Percentiles rank a stretch among this genome's conserved stretches.
These are phyloP conservation scores for Chironomus tepperi DNA, from an alignment of 1,140 invertebrate genomes.

Conservation along the genomic window DNA sequence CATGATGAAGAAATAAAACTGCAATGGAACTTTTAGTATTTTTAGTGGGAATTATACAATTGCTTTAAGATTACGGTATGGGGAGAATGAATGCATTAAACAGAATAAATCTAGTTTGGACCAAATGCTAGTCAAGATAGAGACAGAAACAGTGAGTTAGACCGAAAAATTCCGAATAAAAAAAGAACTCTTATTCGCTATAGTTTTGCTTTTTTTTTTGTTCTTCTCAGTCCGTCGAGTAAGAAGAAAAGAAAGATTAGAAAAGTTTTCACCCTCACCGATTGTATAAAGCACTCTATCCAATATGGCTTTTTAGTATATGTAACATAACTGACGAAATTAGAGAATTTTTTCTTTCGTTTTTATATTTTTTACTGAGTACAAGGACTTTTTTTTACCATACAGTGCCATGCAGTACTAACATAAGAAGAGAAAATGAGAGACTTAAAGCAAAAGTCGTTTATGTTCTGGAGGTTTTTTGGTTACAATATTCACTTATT, in stretches of 20 bases:
- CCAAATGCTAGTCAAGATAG: neutral
- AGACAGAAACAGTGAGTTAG: neutral
- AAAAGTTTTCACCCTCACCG: neutral
- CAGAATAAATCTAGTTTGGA: neutral
- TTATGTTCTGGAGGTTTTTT: neutral
- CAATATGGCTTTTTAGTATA: constrained; percentile 7
- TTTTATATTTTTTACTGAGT: neutral
- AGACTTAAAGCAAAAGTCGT: neutral
- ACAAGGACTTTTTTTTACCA: neutral
- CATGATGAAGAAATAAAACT: no score
- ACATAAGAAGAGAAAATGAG: no score
- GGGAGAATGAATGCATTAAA: constrained; percentile 18
- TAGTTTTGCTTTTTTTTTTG: neutral
- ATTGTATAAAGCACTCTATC: neutral
- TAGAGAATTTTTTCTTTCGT: neutral
- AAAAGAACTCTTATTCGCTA: neutral
- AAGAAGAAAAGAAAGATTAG: constrained; percentile 1
- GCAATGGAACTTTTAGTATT: no score
- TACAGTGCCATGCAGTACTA: neutral
- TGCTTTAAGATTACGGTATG: neutral
- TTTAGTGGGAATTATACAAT: neutral
- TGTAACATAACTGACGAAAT: neutral
- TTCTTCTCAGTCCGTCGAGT: constrained; percentile 6
- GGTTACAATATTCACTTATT: neutral
- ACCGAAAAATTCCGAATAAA: neutral